Base-by-base conservation (phyloP, 2,113 vertebrate genomes). In the Pelmatolapia mariae region DNA sequence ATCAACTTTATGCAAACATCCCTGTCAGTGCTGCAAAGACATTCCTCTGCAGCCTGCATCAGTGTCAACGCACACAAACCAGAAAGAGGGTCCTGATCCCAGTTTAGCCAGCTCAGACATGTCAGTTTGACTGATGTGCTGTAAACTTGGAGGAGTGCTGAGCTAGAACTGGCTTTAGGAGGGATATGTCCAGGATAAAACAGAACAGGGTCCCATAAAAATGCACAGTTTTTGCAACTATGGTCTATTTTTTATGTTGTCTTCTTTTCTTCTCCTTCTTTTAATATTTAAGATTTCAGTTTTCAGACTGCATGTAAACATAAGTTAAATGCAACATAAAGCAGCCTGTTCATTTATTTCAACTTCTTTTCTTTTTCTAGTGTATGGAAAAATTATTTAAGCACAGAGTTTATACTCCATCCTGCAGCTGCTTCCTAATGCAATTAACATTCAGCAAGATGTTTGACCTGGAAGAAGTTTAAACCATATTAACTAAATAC, bases 21-120 rank as follows among this genome's bases (percentile, higher is more conserved):
- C 5, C 6, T 76, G 15, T 73, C 43, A 43, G 68, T 66, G 68
- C 22, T 87, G 47, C 83, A 81, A 31, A 18, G 43, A 53, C 56
- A 84, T 45, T 57, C 81, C 79, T 83, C 71, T 87, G 86, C 85
- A 88, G 86, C 86, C 85, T 82, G 81, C 81, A 87, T 52, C 52
- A 86, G 43, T 88, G 92, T 94, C 90, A 87, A 13, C 57, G 82
- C 61, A 92, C 22, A 63, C 87, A 87, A 85, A 61, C 81, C 10
- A 53, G 84, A 79, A 89, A 91, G 88, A 83, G 24, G 61, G 81
- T 85, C 15, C 81, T 53, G 73, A 59, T 91, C 50, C 81, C 80
- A 89, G 40, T 87, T 91, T 52, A 80, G 89, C 52, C 79, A 47
- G 90, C 59, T 91, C 81, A 91, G 50, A 79, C 54, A 87, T 79